Percentiles rank a stretch among this genome's conserved stretches.
Conservation (phyloP, 2,888 invertebrate genomes). For the Drosophila antonietae region DNA sequence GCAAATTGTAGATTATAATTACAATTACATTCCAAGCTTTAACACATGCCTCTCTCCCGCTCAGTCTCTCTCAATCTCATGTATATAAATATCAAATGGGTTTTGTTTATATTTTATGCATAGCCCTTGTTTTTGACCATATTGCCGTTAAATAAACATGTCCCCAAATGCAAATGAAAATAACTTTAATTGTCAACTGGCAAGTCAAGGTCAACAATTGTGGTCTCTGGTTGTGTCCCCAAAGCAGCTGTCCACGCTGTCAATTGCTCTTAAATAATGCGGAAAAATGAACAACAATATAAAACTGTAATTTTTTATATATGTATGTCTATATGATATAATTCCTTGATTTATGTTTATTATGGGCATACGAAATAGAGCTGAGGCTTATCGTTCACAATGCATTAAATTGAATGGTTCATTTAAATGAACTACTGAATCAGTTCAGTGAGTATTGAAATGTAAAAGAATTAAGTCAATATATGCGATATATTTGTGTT, state of each 20-base stretch:
- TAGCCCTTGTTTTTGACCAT: conserved; percentile 16
- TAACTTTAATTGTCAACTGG: conserved; percentile 70
- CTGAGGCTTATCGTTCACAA: not conserved
- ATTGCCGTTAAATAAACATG: conserved; percentile 47
- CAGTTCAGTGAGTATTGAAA: not conserved
- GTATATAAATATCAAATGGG: conserved; percentile 4
- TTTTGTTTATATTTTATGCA: conserved; percentile 25
- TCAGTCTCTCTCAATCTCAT: not conserved
- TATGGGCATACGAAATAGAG: conserved; percentile 26
- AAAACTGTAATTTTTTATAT: conserved; percentile 30
- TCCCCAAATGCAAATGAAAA: conserved; percentile 60
- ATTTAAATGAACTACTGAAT: conserved; percentile 2
- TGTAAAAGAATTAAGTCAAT: not conserved
- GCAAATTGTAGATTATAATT: conserved; percentile 1
- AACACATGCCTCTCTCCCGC: not conserved
- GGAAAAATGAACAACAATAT: conserved; percentile 31
- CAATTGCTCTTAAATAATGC: conserved; percentile 56
- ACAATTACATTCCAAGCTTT: not conserved
- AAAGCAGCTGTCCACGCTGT: conserved; percentile 59
- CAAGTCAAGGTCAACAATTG: conserved; percentile 62
- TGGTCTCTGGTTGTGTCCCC: conserved; percentile 48
- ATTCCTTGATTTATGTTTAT: conserved; percentile 62
- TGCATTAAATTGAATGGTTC: not conserved
- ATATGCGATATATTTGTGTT: no score
- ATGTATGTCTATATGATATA: conserved; percentile 1